phyloP scores from a whole-genome alignment of 2,113 vertebrate species.

The Pseudonaja textilis region DNA sequence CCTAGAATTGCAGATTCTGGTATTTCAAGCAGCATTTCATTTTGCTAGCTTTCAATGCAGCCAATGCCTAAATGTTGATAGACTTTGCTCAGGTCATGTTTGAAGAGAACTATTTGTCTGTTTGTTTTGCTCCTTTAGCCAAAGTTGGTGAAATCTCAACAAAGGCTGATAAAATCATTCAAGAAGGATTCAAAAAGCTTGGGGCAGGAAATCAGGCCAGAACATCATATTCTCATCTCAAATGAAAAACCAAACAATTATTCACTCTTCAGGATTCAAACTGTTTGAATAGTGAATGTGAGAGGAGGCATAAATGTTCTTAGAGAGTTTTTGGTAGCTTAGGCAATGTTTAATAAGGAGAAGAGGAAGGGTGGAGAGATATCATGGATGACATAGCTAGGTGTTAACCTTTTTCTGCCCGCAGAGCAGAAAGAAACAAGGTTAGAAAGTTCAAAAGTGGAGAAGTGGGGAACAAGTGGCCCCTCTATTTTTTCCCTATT shows the following conservation, averaged over 20 bases:
- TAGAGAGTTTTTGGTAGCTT: not conserved
- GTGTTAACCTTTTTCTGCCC: not conserved
- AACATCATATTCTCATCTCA: not conserved
- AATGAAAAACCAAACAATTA: not conserved
- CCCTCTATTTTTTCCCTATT: not conserved
- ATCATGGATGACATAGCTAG: not conserved
- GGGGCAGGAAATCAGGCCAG: not conserved
- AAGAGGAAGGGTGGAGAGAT: not conserved
- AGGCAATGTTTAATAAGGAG: not conserved
- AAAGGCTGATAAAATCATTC: not conserved
- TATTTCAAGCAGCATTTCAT: not conserved
- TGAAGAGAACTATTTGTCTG: not conserved
- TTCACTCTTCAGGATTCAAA: not conserved
- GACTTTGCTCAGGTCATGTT: slow-evolving; percentile 12
- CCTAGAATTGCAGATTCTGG: not conserved
- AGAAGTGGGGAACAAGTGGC: no score
- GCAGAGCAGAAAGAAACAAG: not conserved
- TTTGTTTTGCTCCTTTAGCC: not conserved
- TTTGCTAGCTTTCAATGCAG: not conserved
- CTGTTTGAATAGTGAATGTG: not conserved
- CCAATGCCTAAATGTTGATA: not conserved
- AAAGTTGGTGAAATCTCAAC: not conserved
- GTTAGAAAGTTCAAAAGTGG: not conserved
- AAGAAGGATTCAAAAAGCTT: not conserved
- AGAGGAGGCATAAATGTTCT: not conserved